Conservation (phyloP, 2,797 vertebrate species). For the Fundulus diaphanus region DNA sequence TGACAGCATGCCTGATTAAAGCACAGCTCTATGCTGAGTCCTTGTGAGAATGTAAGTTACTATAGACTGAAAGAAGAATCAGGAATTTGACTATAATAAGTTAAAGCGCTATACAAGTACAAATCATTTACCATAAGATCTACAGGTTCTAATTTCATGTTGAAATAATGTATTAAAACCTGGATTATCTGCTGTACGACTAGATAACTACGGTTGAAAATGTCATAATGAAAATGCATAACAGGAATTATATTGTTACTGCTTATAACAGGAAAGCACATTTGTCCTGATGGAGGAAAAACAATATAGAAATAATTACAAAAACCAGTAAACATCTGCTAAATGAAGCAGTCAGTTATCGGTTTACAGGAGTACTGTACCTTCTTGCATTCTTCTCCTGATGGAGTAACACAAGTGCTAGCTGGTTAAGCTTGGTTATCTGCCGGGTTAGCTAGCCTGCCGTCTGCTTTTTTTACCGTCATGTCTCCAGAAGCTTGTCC, state of each 20-base stretch:
- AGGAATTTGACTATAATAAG: background rate
- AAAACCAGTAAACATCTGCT: background rate
- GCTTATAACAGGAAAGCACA: background rate
- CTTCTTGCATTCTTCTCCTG: background rate
- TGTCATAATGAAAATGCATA: background rate
- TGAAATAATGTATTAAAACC: background rate
- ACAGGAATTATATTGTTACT: background rate
- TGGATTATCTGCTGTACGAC: background rate
- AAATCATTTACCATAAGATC: background rate
- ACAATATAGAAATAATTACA: background rate
- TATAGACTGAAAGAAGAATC: background rate
- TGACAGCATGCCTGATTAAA: too few relatives aligned
- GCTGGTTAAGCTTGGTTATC: too few relatives aligned
- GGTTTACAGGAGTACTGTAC: background rate
- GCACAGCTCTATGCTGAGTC: too few relatives aligned
- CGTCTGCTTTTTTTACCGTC: too few relatives aligned
- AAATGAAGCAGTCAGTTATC: background rate
- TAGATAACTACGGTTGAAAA: background rate
- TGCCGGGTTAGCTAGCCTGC: too few relatives aligned
- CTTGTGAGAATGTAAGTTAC: background rate
- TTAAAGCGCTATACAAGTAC: too few relatives aligned
- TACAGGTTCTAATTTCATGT: background rate
- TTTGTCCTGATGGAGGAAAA: background rate
- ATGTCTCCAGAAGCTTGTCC: too few relatives aligned
- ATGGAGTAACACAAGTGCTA: too few relatives aligned